A percentile compares a stretch with the other conserved stretches of the same genome.
Conservation (phyloP, 2,113 vertebrate genomes). For the Stomatorhinus ivindoensis region DNA sequence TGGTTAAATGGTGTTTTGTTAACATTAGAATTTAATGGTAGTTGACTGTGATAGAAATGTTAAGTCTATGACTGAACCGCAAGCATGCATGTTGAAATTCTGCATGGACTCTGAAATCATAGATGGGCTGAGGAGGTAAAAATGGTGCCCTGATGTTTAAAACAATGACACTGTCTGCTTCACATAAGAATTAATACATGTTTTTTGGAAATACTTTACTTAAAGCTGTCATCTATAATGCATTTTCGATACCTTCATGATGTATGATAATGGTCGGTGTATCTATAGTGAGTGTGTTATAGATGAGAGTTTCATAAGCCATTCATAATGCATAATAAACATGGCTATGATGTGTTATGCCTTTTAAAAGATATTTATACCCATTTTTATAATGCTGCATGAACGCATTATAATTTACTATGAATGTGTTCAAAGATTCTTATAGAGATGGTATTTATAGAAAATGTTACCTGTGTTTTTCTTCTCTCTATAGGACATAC, state of each 20-base stretch:
- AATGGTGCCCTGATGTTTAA: neutral
- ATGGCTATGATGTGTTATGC: neutral
- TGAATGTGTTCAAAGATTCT: neutral
- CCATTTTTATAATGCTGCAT: neutral
- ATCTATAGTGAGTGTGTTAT: neutral
- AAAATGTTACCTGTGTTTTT: neutral
- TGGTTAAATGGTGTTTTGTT: neutral
- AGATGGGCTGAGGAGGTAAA: neutral
- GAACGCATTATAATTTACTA: neutral
- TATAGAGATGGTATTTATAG: neutral
- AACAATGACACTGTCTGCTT: neutral
- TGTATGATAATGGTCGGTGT: neutral
- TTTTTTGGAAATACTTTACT: neutral
- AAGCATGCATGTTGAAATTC: neutral
- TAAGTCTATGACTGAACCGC: neutral
- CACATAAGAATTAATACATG: neutral
- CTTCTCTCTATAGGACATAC: neutral
- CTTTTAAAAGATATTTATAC: neutral
- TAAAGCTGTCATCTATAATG: neutral
- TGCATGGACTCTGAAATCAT: neutral
- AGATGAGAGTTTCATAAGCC: neutral
- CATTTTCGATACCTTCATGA: neutral
- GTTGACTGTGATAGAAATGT: neutral
- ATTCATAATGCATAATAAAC: neutral
- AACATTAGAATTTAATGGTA: neutral